Evolutionary conservation across 30 jellyfish, hydroid and myxozoan species (phyloP).

Genomic region (Sanderia malayensis): DNA sequence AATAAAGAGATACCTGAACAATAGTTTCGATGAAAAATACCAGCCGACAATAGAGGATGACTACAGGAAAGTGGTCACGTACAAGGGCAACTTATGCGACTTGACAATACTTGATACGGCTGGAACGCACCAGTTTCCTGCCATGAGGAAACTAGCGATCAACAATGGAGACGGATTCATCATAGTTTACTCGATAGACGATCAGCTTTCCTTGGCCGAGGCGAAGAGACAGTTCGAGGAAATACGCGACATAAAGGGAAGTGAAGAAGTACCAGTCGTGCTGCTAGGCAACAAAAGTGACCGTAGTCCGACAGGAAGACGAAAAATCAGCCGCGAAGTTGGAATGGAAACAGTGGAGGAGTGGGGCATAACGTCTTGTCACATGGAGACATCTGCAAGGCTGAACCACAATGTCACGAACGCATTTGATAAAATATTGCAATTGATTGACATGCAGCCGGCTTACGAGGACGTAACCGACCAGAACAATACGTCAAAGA

Average conservation of each 20-base stretch:
- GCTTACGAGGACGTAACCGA: slow-evolving; percentile 53
- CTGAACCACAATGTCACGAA: slow-evolving; percentile 61
- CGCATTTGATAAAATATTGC: slow-evolving; percentile 67
- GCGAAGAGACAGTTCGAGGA: slow-evolving; percentile 78
- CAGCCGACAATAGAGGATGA: slow-evolving; percentile 93
- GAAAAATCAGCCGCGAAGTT: slow-evolving; percentile 42
- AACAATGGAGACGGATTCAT: slow-evolving; percentile 83
- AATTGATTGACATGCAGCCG: slow-evolving; percentile 65
- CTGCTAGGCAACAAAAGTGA: slow-evolving; percentile 85
- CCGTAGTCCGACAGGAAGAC: slow-evolving; percentile 42
- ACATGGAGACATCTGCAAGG: slow-evolving; percentile 89
- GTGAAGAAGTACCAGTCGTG: slow-evolving; percentile 68
- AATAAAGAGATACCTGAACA: slow-evolving; percentile 67
- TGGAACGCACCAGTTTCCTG: slow-evolving; percentile 97
- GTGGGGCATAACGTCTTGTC: slow-evolving; percentile 50
- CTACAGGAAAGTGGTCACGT: slow-evolving; percentile 63
- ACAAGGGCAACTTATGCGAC: slow-evolving; percentile 66
- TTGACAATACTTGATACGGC: slow-evolving; percentile 89
- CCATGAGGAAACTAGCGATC: slow-evolving; percentile 91
- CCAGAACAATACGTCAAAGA: slow-evolving; percentile 5
- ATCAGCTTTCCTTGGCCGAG: slow-evolving; percentile 68
- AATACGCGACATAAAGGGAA: slow-evolving; percentile 44
- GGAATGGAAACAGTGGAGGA: slow-evolving; percentile 33
- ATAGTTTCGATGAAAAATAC: slow-evolving; percentile 62
- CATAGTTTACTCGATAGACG: slow-evolving; percentile 83